Base-by-base conservation (phyloP, 2,888 invertebrate genomes). In the Archaeoteleia sp. region DNA sequence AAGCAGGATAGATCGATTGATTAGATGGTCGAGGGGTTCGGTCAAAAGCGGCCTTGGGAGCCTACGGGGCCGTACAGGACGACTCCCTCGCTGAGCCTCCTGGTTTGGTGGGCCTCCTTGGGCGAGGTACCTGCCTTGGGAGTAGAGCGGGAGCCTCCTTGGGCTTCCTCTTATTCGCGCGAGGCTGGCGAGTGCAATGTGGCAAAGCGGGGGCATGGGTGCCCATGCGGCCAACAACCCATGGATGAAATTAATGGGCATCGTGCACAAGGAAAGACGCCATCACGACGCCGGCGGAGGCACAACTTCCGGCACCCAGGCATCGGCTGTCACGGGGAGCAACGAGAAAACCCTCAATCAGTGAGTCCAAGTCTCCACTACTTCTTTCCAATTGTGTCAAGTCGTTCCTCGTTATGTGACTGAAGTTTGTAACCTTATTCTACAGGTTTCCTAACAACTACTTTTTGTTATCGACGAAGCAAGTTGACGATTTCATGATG, bases 201-300 rank as follows among this genome's bases (percentile, higher is more conserved):
- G 92, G 92, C 92, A 92, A 88, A 91, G 91, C 87, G 87, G 87
- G 72, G 91, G 91, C 86, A 91, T 91, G 88, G 91, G 91, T 83
- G 90, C 90, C 87, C 91, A 91, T 85, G 90, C 89, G 81, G 89
- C 89, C 84, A 92, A 92, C 88, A 92, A 92, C 86, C 92, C 92
- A 80, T 93, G 93, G 93, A 91, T 92, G 91, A 92, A 92, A 85
- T 87, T 93, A 74, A 93, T 93, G 92, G 92, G 92, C 82, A 92
- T 92, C 81, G 92, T 92, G 77, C 92, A 92, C 87, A 92, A 92
- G 87, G 91, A 92, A 82, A 87, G 91, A 70, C 87, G 91, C 60
- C 91, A 91, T 82, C 90, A 91, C 86, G 90, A 91, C 72, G 88
- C 89, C 30, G 80, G 78, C 55, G 83, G 78, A 65, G 84, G 78